phyloP scores from a whole-genome alignment of 2,888 invertebrate genomes.

The Cheilosia scutellata region DNA sequence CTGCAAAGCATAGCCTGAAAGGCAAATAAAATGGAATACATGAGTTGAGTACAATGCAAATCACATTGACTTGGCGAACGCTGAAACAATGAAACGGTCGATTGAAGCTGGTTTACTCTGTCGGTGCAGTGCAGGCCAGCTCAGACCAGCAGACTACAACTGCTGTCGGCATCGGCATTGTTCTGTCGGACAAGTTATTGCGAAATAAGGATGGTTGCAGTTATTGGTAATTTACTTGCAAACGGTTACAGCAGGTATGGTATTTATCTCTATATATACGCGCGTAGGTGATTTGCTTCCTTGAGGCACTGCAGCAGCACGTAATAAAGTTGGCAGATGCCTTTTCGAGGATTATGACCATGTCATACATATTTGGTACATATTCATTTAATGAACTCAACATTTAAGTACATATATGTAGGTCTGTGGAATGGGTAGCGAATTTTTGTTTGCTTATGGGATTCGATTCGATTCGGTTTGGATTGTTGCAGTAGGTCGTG shows the following conservation, averaged over 20 bases:
- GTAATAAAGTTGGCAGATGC: conserved; percentile 76
- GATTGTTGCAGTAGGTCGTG: conserved; percentile 65
- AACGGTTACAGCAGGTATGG: conserved; percentile 51
- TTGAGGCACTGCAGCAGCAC: conserved; percentile 63
- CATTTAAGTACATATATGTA: conserved; percentile 23
- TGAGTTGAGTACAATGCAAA: conserved; percentile 72
- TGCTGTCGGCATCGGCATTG: conserved; percentile 76
- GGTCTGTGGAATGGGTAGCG: conserved; percentile 24
- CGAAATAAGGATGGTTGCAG: conserved; percentile 76
- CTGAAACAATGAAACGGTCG: conserved; percentile 74
- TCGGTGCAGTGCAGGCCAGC: conserved; percentile 14
- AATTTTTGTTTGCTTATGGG: conserved; percentile 7
- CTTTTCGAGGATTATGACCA: conserved; percentile 75
- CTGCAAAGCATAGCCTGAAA: conserved; percentile 19
- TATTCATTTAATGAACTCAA: conserved; percentile 75
- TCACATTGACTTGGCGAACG: conserved; percentile 70
- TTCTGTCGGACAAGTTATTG: conserved; percentile 75
- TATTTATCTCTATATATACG: not conserved
- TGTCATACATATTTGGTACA: conserved; percentile 74
- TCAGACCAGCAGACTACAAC: conserved; percentile 51
- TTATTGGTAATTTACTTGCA: conserved; percentile 74
- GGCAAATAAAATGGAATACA: conserved; percentile 68
- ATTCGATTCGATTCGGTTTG: conserved; percentile 15
- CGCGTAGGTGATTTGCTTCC: conserved; percentile 76
- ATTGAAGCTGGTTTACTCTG: conserved; percentile 65